A percentile compares a stretch with the other conserved stretches of the same genome.
phyloP scores from a whole-genome alignment of 2,113 vertebrate species.

The Leptobrachium leishanense region DNA sequence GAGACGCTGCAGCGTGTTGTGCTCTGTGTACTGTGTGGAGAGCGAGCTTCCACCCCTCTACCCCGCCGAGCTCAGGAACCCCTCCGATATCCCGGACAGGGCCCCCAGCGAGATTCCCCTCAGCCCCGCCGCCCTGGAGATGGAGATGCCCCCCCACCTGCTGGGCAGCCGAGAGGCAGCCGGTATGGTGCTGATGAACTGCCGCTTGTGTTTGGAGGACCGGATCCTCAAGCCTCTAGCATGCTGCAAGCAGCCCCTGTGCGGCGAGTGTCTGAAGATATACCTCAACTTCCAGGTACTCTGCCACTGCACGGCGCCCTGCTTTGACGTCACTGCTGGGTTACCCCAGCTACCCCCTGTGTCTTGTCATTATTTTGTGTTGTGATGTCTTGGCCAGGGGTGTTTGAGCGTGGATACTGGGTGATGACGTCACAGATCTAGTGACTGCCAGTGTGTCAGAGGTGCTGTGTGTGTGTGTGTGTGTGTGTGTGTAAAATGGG shows the following conservation, averaged over 20 bases:
- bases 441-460: too few relatives aligned
- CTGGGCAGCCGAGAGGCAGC: conserved; percentile 56
- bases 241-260: conserved; percentile 93
- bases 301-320: neutral
- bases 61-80: conserved; percentile 16
- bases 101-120: conserved; percentile 19
- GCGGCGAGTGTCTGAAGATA: conserved; percentile 87
- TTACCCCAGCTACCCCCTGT: too few relatives aligned
- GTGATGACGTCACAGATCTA: too few relatives aligned
- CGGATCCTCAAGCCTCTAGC: conserved; percentile 82
- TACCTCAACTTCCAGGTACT: conserved; percentile 92
- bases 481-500: too few relatives aligned
- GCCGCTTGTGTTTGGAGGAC: conserved; percentile 89
- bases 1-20: conserved; percentile 75
- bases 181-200: conserved; percentile 71
- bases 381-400: too few relatives aligned
- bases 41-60: conserved; percentile 58
- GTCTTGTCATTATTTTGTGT: too few relatives aligned
- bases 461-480: too few relatives aligned
- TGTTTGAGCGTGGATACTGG: too few relatives aligned
- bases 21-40: conserved; percentile 80
- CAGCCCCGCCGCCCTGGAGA: conserved; percentile 56
- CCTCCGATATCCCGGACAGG: conserved; percentile 16
- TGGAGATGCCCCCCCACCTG: conserved; percentile 68
- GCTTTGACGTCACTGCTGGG: too few relatives aligned